These are phyloP conservation scores for Fragum sueziense DNA, from an alignment of 2,888 invertebrate genomes.

Conservation along the genomic window DNA sequence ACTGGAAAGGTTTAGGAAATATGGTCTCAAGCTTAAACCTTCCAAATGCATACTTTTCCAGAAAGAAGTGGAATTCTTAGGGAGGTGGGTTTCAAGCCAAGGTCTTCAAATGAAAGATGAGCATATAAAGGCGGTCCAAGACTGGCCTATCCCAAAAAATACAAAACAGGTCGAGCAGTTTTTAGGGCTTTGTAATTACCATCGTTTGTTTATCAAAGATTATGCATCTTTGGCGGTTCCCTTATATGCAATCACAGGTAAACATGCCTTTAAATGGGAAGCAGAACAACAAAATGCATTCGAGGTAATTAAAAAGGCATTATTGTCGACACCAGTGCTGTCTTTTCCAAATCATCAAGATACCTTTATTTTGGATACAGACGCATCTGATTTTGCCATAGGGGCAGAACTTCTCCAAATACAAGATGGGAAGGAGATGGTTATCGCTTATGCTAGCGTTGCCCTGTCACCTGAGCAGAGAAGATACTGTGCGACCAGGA, in stretches of 20 bases:
- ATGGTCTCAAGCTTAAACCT: slow-evolving; percentile 3
- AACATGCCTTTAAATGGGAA: not conserved
- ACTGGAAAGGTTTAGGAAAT: slow-evolving; percentile 4
- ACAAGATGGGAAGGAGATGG: not conserved
- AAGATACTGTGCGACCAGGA: too few relatives aligned
- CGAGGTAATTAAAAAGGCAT: not conserved
- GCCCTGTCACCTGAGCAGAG: too few relatives aligned
- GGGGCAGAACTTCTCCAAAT: too few relatives aligned
- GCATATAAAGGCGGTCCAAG: not conserved
- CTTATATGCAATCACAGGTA: not conserved
- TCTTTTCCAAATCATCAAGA: not conserved
- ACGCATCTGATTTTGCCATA: too few relatives aligned
- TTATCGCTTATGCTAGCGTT: too few relatives aligned
- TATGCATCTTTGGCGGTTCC: not conserved
- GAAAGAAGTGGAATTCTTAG: not conserved
- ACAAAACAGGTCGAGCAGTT: not conserved
- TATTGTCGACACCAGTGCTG: not conserved
- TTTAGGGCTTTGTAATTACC: not conserved
- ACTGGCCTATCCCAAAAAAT: not conserved
- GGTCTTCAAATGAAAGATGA: not conserved
- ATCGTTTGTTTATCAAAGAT: not conserved
- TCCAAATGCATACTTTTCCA: slow-evolving; percentile 13
- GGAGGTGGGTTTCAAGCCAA: not conserved
- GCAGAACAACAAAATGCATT: not conserved
- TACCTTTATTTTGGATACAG: not conserved